Base-by-base conservation (phyloP, 2,113 vertebrate genomes). In the Eolophus roseicapilla region DNA sequence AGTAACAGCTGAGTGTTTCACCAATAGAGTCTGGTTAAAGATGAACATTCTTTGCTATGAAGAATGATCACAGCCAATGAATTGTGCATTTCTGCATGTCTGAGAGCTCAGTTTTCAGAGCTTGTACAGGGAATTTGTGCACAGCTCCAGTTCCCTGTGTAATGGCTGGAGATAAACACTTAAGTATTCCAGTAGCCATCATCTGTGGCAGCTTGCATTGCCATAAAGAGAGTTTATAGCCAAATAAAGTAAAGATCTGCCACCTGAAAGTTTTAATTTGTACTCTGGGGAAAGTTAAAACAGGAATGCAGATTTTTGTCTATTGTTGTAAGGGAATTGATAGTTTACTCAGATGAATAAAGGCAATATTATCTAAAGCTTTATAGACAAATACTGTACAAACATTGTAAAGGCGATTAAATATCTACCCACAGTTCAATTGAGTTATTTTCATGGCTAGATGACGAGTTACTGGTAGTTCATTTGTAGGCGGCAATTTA, bases 311-410 rank as follows among this genome's bases (percentile, higher is more conserved):
- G 74, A 60, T 73, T 96, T 95, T 50, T 92, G 92, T 83, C 77
- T 91, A 6, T 86, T 95, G 53, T 91, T 85, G 13, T 82, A 86
- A 93, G 88, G 82, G 73, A 95, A 92, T 53, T 71, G 80, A 47
- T 93, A 83, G 88, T 88, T 96, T 93, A 62, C 63, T 93, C 79
- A 77, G 68, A 96, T 88, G 71, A 96, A 87, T 77, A 88, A 86
- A 86, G 41, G 59, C 70, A 82, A 75, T 86, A 76, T 93, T 94
- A 35, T 82, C 59, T 77, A 29, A 89, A 81, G 79, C 63, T 94
- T 94, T 88, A 90, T 76, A 77, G 64, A 57, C 67, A 90, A 75
- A 75, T 62, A 64, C 87, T 81, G 68, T 65, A 85, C 85, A 81
- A 95, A 92, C 53, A 74, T 64, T 83, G 67, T 75, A 68, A 90